A percentile compares a stretch with the other conserved stretches of the same genome.
Evolutionary conservation across 2,113 vertebrate genomes (phyloP).

Genomic region (Hemichromis elongatus): DNA sequence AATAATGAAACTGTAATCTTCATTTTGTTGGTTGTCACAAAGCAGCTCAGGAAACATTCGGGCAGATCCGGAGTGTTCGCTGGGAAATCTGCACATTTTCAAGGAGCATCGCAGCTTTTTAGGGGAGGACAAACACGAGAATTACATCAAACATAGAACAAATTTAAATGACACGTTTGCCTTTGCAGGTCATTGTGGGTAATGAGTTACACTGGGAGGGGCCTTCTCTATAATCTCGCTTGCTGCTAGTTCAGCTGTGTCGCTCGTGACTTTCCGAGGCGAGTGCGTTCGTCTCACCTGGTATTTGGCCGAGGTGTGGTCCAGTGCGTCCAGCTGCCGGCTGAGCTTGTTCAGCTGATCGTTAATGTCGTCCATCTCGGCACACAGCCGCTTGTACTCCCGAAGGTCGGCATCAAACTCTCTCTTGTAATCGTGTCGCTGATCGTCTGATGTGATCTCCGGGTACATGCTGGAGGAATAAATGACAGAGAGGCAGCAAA

Average conservation of each 20-base stretch:
- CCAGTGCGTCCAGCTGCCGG: slow-evolving; percentile 75
- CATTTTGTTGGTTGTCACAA: neutral
- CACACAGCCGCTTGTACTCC: slow-evolving; percentile 80
- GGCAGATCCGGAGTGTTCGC: neutral
- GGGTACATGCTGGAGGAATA: slow-evolving; percentile 74
- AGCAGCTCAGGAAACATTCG: neutral
- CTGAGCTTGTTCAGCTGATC: slow-evolving; percentile 81
- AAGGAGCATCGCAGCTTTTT: neutral
- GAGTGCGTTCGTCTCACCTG: slow-evolving; percentile 65
- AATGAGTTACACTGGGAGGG: neutral
- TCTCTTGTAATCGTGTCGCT: slow-evolving; percentile 79
- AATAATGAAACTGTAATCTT: neutral
- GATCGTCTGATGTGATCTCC: slow-evolving; percentile 67
- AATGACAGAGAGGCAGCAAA: neutral
- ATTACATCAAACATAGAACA: fast-evolving
- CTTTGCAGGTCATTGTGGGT: neutral
- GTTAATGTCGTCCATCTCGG: slow-evolving; percentile 82
- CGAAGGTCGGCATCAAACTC: slow-evolving; percentile 80
- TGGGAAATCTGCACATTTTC: neutral
- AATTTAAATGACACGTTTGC: neutral
- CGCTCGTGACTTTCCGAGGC: neutral
- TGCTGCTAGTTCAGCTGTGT: neutral
- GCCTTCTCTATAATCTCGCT: neutral
- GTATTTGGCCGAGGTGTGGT: slow-evolving; percentile 74
- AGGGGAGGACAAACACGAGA: neutral